Evolutionary conservation across 1,140 invertebrate genomes (phyloP).

Genomic region (Leptopilina boulardi): DNA sequence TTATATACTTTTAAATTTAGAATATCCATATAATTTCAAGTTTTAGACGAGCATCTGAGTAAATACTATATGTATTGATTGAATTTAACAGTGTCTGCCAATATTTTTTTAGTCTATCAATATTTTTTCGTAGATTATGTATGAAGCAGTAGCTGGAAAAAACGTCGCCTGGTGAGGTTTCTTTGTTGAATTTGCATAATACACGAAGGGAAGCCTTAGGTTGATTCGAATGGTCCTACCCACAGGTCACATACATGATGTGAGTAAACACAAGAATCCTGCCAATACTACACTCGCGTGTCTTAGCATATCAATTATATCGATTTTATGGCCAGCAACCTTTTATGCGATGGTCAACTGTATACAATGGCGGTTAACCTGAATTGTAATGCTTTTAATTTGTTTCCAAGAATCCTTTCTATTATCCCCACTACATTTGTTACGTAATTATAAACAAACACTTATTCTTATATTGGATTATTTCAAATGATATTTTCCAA

Average conservation of each 20-base stretch:
- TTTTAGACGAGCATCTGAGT: background rate
- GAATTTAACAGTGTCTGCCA: background rate
- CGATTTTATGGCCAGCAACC: constrained; percentile 6
- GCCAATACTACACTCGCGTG: constrained; percentile 25
- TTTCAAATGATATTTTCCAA: no score
- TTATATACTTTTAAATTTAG: no score
- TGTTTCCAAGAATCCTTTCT: background rate
- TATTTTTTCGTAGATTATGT: constrained; percentile 24
- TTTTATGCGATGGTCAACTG: constrained; percentile 2
- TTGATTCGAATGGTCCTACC: constrained; percentile 33
- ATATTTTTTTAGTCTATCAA: constrained; percentile 20
- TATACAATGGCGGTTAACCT: background rate
- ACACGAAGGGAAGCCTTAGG: constrained; percentile 32
- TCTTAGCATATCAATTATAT: constrained; percentile 36
- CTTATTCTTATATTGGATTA: no score
- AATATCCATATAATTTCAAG: background rate
- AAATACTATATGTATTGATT: background rate
- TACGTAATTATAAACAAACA: no score
- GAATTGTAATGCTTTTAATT: background rate
- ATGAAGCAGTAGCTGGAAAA: constrained; percentile 18
- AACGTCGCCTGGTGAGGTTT: constrained; percentile 19
- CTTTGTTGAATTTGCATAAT: constrained; percentile 45
- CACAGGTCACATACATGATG: constrained; percentile 29
- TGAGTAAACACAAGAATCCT: constrained; percentile 36
- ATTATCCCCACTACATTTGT: no score